These are phyloP conservation scores for Gastrophysa polygoni DNA, from an alignment of 2,888 invertebrate genomes.

Conservation along the genomic window DNA sequence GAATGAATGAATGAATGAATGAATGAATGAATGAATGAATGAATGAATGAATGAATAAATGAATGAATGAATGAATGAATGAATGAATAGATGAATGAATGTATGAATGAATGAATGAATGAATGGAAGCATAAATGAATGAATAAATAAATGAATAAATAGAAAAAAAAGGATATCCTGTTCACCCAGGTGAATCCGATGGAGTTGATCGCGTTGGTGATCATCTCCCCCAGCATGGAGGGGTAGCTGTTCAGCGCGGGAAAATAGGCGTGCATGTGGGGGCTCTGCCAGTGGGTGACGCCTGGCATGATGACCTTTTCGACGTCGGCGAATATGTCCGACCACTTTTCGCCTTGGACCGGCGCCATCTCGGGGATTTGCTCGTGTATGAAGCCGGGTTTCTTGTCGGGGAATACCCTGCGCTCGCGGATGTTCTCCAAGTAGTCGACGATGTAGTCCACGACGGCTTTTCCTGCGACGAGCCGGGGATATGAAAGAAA, in stretches of 20 bases:
- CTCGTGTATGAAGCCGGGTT: conserved; percentile 91
- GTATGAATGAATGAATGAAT: no score
- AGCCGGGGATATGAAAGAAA: no score
- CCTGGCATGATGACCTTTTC: conserved; percentile 97
- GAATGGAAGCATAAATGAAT: no score
- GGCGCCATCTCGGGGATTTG: conserved; percentile 89
- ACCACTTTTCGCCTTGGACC: conserved; percentile 84
- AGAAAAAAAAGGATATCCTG: no score
- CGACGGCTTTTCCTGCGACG: conserved; percentile 79
- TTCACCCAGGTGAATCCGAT: conserved; percentile 96
- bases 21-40: no score
- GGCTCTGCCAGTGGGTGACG: conserved; percentile 96
- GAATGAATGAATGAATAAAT: no score
- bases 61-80: no score
- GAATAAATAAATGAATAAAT: no score
- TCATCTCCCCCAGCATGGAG: conserved; percentile 93
- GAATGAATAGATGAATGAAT: no score
- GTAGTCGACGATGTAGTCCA: conserved; percentile 98
- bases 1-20: no score
- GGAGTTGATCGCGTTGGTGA: conserved; percentile 93
- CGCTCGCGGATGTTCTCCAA: conserved; percentile 87
- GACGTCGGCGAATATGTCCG: conserved; percentile 89
- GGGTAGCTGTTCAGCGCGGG: conserved; percentile 94
- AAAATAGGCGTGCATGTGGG: conserved; percentile 98
- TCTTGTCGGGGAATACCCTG: conserved; percentile 90